Base-by-base conservation (phyloP, 1,140 invertebrate species). In the Protaetia brevitarsis region DNA sequence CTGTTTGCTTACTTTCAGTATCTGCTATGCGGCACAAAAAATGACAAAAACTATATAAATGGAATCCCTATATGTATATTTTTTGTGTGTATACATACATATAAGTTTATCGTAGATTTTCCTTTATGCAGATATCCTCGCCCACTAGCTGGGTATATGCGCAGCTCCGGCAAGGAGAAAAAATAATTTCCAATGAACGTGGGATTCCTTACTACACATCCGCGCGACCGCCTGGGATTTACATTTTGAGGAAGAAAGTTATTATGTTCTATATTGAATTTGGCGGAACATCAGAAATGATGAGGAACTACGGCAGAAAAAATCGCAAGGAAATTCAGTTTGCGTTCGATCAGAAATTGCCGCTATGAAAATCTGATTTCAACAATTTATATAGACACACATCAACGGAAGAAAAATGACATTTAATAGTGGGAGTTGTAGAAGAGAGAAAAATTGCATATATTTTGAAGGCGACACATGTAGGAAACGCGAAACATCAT, bases 191-290 rank as follows among this genome's bases (percentile, higher is more conserved):
- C 41, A 51, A 51, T 51, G 41, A 51, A 51, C 41, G 41, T 19
- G 41, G 11, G 41, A 7, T 51, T 19, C 41, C 41, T 23, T 26
- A 19, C 41, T 19, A 23, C 13, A 2, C 3, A 51, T 51, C 41
- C 19, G 41, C 3, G 26, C 19, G 19, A 51, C 41, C 19, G 41
- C 16, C 16, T 2, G 41, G 41, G 41, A 51, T 51, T 51, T 51
- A 51, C 41, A 51, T 51, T 51, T 51, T 51, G 41, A 51, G 41
- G 16, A 51, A 51, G 11, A 13, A 51, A 51, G 41, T 51, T 51
- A 51, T 51, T 51, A 51, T 51, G 21, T 51, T 51, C 41, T 51
- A 51, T 51, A 51, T 51, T 51, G 41, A 51, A 51, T 51, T 51
- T 51, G 16, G 41, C 41, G 41, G 41, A 51, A 51, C 41, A 51